phyloP scores from a whole-genome alignment of 2,113 vertebrate genomes.

The Mormoops blainvillei region DNA sequence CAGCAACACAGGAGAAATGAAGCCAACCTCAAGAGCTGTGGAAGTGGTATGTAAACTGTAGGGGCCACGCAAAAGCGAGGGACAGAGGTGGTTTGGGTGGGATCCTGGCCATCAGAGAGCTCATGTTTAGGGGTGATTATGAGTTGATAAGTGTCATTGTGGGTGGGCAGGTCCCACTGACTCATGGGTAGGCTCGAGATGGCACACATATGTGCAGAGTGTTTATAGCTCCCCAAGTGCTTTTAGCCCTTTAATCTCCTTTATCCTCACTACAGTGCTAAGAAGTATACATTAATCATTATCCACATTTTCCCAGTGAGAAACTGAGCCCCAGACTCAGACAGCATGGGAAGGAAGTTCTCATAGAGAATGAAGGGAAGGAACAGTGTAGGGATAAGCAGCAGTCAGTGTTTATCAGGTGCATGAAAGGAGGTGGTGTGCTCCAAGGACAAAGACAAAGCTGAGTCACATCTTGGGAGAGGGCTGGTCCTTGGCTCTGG shows the following conservation, averaged over 20 bases:
- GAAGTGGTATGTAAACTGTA: neutral
- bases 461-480: neutral
- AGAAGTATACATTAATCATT: neutral
- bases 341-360: neutral
- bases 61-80: neutral
- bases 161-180: neutral
- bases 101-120: neutral
- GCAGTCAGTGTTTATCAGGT: neutral
- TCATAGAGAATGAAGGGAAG: neutral
- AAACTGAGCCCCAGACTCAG: neutral
- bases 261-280: neutral
- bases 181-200: neutral
- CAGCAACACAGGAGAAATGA: neutral
- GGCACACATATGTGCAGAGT: neutral
- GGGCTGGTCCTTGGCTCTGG: neutral
- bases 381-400: neutral
- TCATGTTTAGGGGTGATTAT: neutral
- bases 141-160: neutral
- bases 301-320: neutral
- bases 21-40: neutral
- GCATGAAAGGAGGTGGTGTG: neutral
- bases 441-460: neutral
- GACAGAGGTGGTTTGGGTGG: neutral
- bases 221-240: neutral
- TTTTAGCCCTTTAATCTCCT: neutral